Base-by-base conservation (phyloP, 2,888 invertebrate species). In the Caenorhabditis panamensis region DNA sequence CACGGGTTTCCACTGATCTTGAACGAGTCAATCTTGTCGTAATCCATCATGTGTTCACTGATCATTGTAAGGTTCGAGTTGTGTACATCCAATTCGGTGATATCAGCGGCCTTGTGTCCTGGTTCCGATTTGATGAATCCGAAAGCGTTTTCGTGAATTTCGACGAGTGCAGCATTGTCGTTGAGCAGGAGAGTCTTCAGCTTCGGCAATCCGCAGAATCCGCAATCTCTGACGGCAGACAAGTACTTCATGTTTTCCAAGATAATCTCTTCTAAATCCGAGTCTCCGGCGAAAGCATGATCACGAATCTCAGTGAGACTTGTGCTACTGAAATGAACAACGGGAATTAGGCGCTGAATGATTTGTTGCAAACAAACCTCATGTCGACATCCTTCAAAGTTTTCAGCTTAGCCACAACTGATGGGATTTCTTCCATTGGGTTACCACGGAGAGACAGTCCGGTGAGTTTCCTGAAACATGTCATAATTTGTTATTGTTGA, bases 401-500 rank as follows among this genome's bases (percentile, higher is more conserved):
- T 13, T 72, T 59, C 3, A 84, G 16, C 1, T 78, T 72, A 0
- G 81, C 80, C 2, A 89, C 56, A n/a, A 84, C 86, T n/a, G 51
- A 26, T 6, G 89, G 89, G 13, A 88, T 71, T 26, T 79, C 80
- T 0, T 59, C 78, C 16, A 88, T 47, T 16, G 72, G 80, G 53
- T 88, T 89, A 24, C 64, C 73, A 9, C 85, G 78, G 11, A 89
- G 64, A 0, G 89, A 89, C 0, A 89, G 66, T 6, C 59, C 67
- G 8, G 58, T 68, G 22, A 89, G 71, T n/a, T 85, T 85, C 47
- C 89, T 89, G 61, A 82, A 66, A 62, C 41, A 24, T n/a, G n/a
- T n/a, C n/a, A n/a, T n/a, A 51, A 53, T 36, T 36, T 47, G 1
- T 37, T 37, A 22, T 16, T 24, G n/a, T n/a, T 47, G 18, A 6